phyloP scores from a whole-genome alignment of 2,888 invertebrate species.

The Mayetiola destructor region DNA sequence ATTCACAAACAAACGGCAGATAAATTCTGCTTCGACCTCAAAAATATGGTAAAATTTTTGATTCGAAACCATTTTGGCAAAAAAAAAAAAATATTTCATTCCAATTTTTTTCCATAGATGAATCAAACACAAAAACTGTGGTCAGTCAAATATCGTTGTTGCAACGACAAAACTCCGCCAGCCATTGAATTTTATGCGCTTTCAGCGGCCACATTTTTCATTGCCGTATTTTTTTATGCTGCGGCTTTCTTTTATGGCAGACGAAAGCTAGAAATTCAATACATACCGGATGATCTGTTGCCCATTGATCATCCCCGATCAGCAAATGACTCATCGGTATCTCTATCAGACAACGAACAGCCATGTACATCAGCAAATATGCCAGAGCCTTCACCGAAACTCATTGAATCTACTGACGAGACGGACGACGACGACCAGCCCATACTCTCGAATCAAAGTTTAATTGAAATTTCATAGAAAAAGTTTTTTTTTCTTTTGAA shows the following conservation, averaged over 20 bases:
- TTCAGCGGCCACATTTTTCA: not conserved
- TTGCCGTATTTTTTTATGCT: not conserved
- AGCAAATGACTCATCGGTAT: not conserved
- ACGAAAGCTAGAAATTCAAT: not conserved
- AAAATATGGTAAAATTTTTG: not conserved
- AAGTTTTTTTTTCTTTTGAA: too few species aligned
- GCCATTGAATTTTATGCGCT: not conserved
- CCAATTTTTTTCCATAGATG: not conserved
- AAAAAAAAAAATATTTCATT: too few species aligned
- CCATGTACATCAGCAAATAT: not conserved
- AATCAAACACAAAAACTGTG: not conserved
- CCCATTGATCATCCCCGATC: too few species aligned
- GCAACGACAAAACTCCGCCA: not conserved
- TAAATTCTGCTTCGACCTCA: not conserved
- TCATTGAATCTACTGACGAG: not conserved
- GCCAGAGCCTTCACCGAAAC: not conserved
- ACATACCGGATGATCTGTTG: not conserved
- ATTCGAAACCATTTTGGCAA: not conserved
- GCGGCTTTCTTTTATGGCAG: not conserved
- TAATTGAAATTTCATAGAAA: not conserved
- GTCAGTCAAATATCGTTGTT: not conserved
- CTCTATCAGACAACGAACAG: not conserved
- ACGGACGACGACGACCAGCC: not conserved
- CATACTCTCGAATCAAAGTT: not conserved
- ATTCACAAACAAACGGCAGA: not conserved